Evolutionary conservation across 2,888 invertebrate species (phyloP), one percentile per base, ranked within the genome.

Genomic region (Poecilobothrus nobilitatus): DNA sequence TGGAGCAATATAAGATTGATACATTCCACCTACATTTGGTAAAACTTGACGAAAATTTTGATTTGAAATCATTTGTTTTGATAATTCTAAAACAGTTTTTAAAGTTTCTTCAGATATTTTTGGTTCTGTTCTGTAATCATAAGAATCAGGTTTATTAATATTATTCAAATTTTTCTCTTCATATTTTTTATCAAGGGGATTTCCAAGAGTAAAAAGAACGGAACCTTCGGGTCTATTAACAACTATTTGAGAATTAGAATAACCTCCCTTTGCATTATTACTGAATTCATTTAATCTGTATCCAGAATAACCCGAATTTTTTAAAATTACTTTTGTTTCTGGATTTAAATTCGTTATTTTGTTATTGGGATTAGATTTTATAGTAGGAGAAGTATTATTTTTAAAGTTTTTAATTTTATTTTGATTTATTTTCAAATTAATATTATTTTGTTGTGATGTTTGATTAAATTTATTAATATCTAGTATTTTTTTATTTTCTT

Each of bases 211-310:
- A 62, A 81, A 81, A 12, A 80, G 73, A 5, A 82, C 80, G 0
- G 81, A 78, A 0, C 82, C 82, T 67, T 79, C 82, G 0, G 82
- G 82, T 0, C 79, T 79, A 73, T 81, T 82, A 0, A 81, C 79
- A 9, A 82, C 81, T 68, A 82, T 81, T 72, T 82, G 82, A 0
- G 82, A 81, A 68, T 78, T 80, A 3, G 78, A 76, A 73, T 79
- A 78, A 0, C 77, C 80, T 1, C 73, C 74, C 0, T 74, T 73
- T 22, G 67, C 68, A 1, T 67, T 18, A 37, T 67, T 68, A 9
- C 33, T 68, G 67, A 73, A 75, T 21, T 68, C 65, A 34, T 67
- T 34, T 22, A 72, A 72, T 18, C 74, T 73, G 1, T 80, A 77
- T 8, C 75, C 65, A 0, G 73, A 66, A 1, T 80, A 77, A 9